phyloP scores from a whole-genome alignment of 1,140 invertebrate species.

The Mercenaria mercenaria region DNA sequence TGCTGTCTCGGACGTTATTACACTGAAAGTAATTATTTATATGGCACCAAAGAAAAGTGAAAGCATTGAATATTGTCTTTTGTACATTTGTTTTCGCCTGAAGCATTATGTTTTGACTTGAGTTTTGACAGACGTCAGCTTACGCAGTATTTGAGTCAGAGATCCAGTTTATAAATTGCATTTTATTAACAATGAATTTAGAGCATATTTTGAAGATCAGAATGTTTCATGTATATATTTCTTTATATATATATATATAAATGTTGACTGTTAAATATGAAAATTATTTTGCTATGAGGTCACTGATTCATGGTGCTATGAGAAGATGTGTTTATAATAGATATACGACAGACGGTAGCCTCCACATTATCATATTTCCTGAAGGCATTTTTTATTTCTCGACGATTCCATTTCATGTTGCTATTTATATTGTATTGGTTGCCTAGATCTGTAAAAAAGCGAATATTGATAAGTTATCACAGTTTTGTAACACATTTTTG shows the following conservation, averaged over 20 bases:
- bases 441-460: not conserved
- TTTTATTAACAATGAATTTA: not conserved
- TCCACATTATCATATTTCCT: not conserved
- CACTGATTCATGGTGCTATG: not conserved
- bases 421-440: conserved; percentile 7
- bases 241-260: not conserved
- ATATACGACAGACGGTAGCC: not conserved
- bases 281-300: conserved; percentile 16
- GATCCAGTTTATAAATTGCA: not conserved
- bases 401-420: not conserved
- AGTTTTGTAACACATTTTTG: too few species aligned
- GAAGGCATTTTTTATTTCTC: not conserved
- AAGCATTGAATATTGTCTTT: not conserved
- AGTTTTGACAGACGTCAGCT: not conserved
- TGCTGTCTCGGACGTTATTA: not conserved
- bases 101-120: not conserved
- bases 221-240: not conserved
- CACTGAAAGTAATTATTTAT: not conserved
- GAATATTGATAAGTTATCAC: not conserved
- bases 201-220: not conserved
- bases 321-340: not conserved
- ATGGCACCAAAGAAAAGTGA: conserved; percentile 6
- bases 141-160: not conserved
- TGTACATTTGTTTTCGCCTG: not conserved
- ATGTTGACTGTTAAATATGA: not conserved